Base-by-base conservation (phyloP, 2,113 vertebrate species). In the Marmota flaviventris region DNA sequence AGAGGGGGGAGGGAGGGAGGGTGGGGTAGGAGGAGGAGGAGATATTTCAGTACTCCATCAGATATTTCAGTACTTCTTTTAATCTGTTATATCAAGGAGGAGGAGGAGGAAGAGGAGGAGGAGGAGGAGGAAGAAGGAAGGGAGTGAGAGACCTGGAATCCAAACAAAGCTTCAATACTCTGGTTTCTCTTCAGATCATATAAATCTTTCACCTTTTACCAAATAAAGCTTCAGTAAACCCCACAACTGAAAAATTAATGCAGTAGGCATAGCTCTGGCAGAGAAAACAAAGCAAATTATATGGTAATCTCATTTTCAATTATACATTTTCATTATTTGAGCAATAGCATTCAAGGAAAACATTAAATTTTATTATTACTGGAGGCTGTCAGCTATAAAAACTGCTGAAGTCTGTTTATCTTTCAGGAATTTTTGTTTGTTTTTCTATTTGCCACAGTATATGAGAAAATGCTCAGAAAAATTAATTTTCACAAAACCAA, bases 381-480 rank as follows among this genome's bases (percentile, higher is more conserved):
- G 56, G 29, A 89, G 53, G 56, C 29, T 91, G 24, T 92, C 81
- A 89, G 20, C 27, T 82, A 17, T 51, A 91, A 90, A 4, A 75
- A 51, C 42, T 70, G 9, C 70, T n/a, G 85, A 86, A 94, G 56
- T 63, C 13, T 70, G 48, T 89, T 76, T 53, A 53, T 25, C 65
- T 93, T 96, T 82, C 48, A 73, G 61, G 8, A 27, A 9, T 82
- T 91, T 56, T 84, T 81, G 13, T 24, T 75, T 79, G 58, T 61
- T 61, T 7, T 61, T 61, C 61, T 63, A 11, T 86, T 37, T 91
- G 7, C 53, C 34, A 63, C n/a, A 63, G 32, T 69, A 61, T 51
- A 27, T 13, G 32, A 93, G 42, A 96, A 78, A 97, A 61, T 78
- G 29, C 12, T 95, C 86, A 34, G 69, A 84, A 94, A 96, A 94